Base-by-base conservation (phyloP, 1,140 invertebrate species). In the Drosophila ambigua region DNA sequence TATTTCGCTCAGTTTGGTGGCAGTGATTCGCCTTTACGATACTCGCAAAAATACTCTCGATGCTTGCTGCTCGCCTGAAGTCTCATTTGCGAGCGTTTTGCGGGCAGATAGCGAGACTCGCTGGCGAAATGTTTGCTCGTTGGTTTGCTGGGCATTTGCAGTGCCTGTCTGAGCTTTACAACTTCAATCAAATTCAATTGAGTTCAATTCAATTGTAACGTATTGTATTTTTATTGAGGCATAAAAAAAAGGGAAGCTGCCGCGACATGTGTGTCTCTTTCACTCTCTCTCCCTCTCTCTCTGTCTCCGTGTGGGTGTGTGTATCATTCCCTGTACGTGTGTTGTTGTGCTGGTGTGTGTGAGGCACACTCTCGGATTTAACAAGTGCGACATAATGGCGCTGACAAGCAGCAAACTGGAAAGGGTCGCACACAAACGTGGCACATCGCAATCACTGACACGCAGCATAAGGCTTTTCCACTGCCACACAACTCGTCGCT, bases 161-260 rank as follows among this genome's bases (percentile, higher is more conserved):
- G 50, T 66, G 72, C 72, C 82, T 71, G 75, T 71, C 83, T 79
- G 79, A 83, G 83, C 83, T 83, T 88, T 88, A 88, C 83, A 88
- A 88, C 83, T 88, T 88, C 83, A 88, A 88, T 88, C 83, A 88
- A 88, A 88, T 88, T 88, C 83, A 88, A 88, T 88, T 88, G 83
- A 88, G 83, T 88, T 88, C 83, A 88, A 88, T 88, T 88, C 83
- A 88, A 88, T 88, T 88, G 83, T 88, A 88, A 88, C 83, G 83
- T 88, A 88, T 88, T 88, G 83, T 88, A 83, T 88, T 88, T 88
- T 88, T 88, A 88, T 88, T 88, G 83, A 88, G 79, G 83, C 83
- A 88, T 88, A 85, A 24, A 24, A 85, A 82, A 83, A 80, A 79
- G 60, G 79, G 77, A 68, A 76, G 77, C 60, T 81, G 78, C 59